Evolutionary conservation across 2,113 vertebrate genomes (phyloP), one percentile per base, ranked within the genome.

Genomic region (Carollia perspicillata): DNA sequence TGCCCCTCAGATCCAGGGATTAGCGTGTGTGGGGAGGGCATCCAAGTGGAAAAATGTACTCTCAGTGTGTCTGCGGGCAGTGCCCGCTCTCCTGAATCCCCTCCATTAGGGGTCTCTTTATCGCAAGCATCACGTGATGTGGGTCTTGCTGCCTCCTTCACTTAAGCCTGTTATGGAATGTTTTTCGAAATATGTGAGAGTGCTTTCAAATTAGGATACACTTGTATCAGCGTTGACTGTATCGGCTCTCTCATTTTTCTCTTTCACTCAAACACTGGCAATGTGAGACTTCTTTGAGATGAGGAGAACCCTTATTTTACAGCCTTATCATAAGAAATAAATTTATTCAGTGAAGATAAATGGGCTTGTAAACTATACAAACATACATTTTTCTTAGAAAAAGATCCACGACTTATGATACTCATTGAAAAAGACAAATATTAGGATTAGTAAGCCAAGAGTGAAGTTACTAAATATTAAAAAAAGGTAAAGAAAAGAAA

Each of bases 21-120:
- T 98, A 98, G 88, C 96, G 95, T 94, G 74, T 20, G 90, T 93
- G 94, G 92, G 97, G 89, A 97, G 95, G 89, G 96, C 33, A 91
- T 96, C 96, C 97, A 97, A 96, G 97, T 97, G 89, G 97, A 96
- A 97, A 98, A 97, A 87, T 65, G 92, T 95, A 94, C 85, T 97
- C 95, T 97, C 95, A 86, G 72, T 75, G 51, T 80, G 72, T 49
- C 72, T 77, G 95, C 72, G 95, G 97, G 95, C 68, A 92, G 49
- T 18, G 37, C 10, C 75, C 96, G 33, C 49, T 79, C 66, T 87
- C 93, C 89, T 78, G 69, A 51, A 94, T 80, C 89, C 90, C 71
- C 87, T 97, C 96, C 96, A 87, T 97, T 97, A 98, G 10, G 40
- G 53, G 40, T 83, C 94, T 96, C 94, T 98, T 96, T 97, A 97